Evolutionary conservation across 2,797 vertebrate genomes (phyloP).

Genomic region (Vireo griseus): DNA sequence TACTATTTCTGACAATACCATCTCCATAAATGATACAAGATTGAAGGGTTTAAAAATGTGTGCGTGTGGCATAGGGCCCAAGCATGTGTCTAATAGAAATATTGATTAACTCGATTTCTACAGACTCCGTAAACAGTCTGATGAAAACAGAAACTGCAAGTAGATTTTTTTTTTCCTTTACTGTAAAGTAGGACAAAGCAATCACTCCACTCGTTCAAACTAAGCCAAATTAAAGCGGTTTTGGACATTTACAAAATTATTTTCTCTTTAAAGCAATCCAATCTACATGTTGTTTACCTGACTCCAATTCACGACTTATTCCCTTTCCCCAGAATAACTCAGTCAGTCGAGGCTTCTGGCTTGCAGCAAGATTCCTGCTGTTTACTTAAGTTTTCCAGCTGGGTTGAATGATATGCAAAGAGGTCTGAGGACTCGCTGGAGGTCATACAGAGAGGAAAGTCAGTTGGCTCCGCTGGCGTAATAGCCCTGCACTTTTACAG

Average conservation of each 20-base stretch:
- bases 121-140: constrained; percentile 41
- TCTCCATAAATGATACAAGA: constrained; percentile 65
- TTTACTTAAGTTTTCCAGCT: constrained; percentile 56
- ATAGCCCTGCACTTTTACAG: constrained; percentile 12
- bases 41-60: constrained; percentile 56
- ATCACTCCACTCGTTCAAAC: background rate
- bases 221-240: background rate
- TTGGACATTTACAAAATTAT: background rate
- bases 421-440: constrained; percentile 42
- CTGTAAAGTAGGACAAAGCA: background rate
- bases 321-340: constrained; percentile 21
- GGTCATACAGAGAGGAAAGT: constrained; percentile 31
- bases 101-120: constrained; percentile 39
- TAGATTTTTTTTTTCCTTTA: background rate
- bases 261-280: constrained; percentile 6
- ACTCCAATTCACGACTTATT: background rate
- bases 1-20: constrained; percentile 62
- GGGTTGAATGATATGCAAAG: constrained; percentile 39
- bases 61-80: constrained; percentile 27
- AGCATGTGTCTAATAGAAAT: constrained; percentile 44
- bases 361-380: constrained; percentile 49
- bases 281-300: background rate
- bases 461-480: background rate
- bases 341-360: constrained; percentile 9
- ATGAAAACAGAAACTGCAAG: constrained; percentile 1